A percentile compares a stretch with the other conserved stretches of the same genome.
Conservation (phyloP, 1,140 invertebrate species). For the Lethrus apterus region DNA sequence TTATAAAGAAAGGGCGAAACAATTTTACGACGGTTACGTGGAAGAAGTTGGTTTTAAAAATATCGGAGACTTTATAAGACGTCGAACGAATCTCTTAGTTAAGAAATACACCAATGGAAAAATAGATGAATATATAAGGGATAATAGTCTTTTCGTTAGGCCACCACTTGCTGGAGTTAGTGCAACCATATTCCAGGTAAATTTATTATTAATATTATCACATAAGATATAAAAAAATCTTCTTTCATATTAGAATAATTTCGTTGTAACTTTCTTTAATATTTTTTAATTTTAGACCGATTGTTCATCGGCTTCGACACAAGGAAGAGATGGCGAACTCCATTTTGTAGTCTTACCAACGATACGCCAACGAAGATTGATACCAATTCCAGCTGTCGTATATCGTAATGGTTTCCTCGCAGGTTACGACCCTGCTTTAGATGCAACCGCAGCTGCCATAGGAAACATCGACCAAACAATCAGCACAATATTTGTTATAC, state of each 20-base stretch:
- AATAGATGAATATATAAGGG: conserved; percentile 66
- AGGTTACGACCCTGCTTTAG: conserved; percentile 72
- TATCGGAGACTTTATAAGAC: conserved; percentile 65
- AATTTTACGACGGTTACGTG: conserved; percentile 77
- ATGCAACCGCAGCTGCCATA: conserved; percentile 70
- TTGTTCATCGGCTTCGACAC: conserved; percentile 59
- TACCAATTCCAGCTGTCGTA: conserved; percentile 73
- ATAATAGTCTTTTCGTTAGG: conserved; percentile 58
- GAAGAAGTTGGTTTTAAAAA: conserved; percentile 75
- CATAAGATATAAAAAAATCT: background rate
- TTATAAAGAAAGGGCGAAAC: conserved; percentile 76
- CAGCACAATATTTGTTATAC: conserved; percentile 71
- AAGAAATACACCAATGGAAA: conserved; percentile 70
- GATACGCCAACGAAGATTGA: conserved; percentile 64
- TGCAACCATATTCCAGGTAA: conserved; percentile 69
- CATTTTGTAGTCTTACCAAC: conserved; percentile 75
- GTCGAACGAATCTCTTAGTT: conserved; percentile 69
- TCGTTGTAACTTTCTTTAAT: background rate
- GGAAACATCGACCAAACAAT: conserved; percentile 62
- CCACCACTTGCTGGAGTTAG: conserved; percentile 70
- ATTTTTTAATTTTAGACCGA: conserved; percentile 55
- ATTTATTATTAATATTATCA: conserved; percentile 14
- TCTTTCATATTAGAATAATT: background rate
- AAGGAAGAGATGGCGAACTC: conserved; percentile 71
- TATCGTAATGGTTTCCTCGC: conserved; percentile 68